Base-by-base conservation (phyloP, 1,140 invertebrate genomes). In the Philopotamus ludificatus region DNA sequence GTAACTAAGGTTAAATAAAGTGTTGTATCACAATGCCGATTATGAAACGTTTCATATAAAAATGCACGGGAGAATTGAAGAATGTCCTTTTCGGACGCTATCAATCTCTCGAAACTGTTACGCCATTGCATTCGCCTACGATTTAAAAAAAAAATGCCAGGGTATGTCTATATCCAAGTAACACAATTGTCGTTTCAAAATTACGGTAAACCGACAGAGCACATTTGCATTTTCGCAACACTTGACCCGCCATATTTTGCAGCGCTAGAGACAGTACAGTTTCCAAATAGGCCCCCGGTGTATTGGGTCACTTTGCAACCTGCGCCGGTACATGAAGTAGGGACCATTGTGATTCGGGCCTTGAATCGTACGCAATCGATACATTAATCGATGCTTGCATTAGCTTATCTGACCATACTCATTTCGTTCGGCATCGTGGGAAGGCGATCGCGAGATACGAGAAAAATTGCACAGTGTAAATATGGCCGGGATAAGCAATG, bases 181-280 rank as follows among this genome's bases (percentile, higher is more conserved):
- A 68, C 66, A 68, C 62, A 68, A 68, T 68, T 49, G 67, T 69
- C 67, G 63, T 69, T 69, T 65, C 67, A 69, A 69, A 69, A 69
- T 69, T 69, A 65, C 62, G 65, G 59, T 53, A 69, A 69, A 65
- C 51, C 59, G 63, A 47, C 63, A 55, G 20, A 16, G 34, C 63
- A 53, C 67, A 70, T 70, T 70, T 70, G 65, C 68, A 70, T 70
- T 70, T 70, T 70, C 64, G 68, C 68, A 70, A 70, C 64, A 66
- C 61, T 70, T 70, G 68, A 70, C 68, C 68, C 51, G 68, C 64
- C 64, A 66, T 70, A 65, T 70, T 70, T 70, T 65, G 65, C 68
- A 70, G 63, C 41, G 44, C 9, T 45, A 45, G 9, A 21, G 51
- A 57, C 39, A 49, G 57, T 47, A 54, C 60, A 20, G 45, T 69